Conservation (phyloP, 2,113 vertebrate genomes). For the Lichenostomus cassidix region DNA sequence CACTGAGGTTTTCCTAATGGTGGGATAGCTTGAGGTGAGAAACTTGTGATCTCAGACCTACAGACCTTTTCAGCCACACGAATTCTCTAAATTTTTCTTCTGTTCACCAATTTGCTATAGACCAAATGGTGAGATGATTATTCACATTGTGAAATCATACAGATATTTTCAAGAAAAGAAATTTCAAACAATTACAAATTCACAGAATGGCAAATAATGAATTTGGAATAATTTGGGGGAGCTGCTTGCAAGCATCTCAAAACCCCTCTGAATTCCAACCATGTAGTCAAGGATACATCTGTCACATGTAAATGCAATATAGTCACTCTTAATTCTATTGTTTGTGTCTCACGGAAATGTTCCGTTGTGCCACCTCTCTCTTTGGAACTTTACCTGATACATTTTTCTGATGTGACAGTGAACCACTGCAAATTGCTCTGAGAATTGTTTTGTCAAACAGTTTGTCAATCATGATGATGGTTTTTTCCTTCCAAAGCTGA, state of each 20-base stretch:
- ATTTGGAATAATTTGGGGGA: background rate
- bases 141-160: background rate
- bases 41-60: background rate
- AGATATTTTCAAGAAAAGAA: background rate
- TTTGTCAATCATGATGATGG: background rate
- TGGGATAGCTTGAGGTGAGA: background rate
- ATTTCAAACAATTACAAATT: background rate
- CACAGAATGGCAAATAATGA: accelerated
- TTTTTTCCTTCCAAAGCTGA: background rate
- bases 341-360: background rate
- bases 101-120: background rate
- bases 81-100: background rate
- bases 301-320: background rate
- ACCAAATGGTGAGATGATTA: background rate
- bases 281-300: background rate
- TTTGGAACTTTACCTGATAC: background rate
- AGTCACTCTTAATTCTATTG: conserved; percentile 17
- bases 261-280: background rate
- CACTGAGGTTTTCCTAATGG: background rate
- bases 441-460: conserved; percentile 17
- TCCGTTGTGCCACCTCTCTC: background rate
- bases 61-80: background rate
- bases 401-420: background rate
- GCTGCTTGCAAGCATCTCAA: background rate
- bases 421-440: background rate